Evolutionary conservation across 1,140 invertebrate species (phyloP), one percentile per base, ranked within the genome.

Genomic region (Euwallacea fornicatus): DNA sequence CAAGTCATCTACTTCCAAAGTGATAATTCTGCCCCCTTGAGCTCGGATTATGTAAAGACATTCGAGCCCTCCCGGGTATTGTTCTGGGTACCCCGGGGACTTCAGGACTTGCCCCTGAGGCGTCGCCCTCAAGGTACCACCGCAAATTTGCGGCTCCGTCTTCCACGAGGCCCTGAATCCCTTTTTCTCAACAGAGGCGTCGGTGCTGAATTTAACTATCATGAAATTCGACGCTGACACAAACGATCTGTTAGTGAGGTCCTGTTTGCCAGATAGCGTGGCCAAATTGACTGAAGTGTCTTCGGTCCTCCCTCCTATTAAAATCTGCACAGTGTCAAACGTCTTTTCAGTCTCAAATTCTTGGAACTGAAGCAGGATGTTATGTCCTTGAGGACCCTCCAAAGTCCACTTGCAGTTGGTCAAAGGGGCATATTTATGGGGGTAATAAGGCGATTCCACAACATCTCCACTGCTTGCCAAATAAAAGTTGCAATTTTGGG

Each of bases 291-390:
- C 91, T 11, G 95, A 92, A 75, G 96, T 94, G 69, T 97, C 93
- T 84, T 98, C 96, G 4, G 96, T 97, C 76, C 94, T 86, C 3
- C 70, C 69, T 63, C 97, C 97, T 2, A 95, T 94, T 74, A 98
- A 85, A 74, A 98, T 94, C 83, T 97, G 95, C 7, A 98, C 95
- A 44, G 95, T 95, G 82, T 98, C 97, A 78, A 96, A 96, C 76
- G 93, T 92, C 81, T 96, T 93, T 83, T 98, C 97, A 6, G 96
- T 98, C 80, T 97, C 95, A 82, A 99, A 98, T 84, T 97, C 93
- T 86, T 95, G 94, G 83, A 98, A 97, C 83, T 91, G 89, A 66
- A 97, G 84, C 43, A 96, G 87, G 71, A 98, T 95, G 77, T 95
- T 96, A 81, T 96, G 94, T 50, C 96, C 96, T 82, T 97, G 89